Base-by-base conservation (phyloP, 1,140 invertebrate genomes). In the Pararge aegeria region DNA sequence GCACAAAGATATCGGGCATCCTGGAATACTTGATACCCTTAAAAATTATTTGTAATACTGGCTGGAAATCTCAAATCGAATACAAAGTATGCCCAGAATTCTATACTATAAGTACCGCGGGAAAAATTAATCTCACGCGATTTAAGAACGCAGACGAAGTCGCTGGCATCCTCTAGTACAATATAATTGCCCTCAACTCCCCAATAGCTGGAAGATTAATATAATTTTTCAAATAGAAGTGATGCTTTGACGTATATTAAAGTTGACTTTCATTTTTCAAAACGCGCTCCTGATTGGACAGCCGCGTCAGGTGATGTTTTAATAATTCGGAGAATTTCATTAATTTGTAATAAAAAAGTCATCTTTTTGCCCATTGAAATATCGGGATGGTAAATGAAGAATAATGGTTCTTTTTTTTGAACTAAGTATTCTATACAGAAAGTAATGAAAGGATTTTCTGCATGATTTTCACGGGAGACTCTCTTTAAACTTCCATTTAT, bases 231-330 rank as follows among this genome's bases (percentile, higher is more conserved):
- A 57, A 49, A 57, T 20, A 16, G 46, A 49, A 46, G 49, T 49
- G 29, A 49, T 38, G 27, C 44, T 30, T 50, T 50, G 46, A 5
- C 55, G n/a, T 57, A 50, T 50, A 56, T 56, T 56, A 57, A 57
- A 27, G 13, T 24, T 50, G 46, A 27, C 30, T 38, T 38, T 34
- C 20, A 57, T 57, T 57, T 57, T 57, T 57, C 55, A 57, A n/a
- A 38, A 24, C 19, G 13, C 7, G 15, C 44, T 9, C 19, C 44
- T 50, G 46, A 57, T 57, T 57, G 44, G 46, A 57, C 55, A 50
- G 55, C 15, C n/a, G n/a, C 30, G 55, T 57, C 55, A 57, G 55
- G 55, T 57, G 49, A 50, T 46, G 55, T 57, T 57, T 30, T 57
- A 50, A 57, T 57, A 50, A 57, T 40, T 20, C 34, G 44, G 37